A percentile compares a stretch with the other conserved stretches of the same genome.
These are phyloP conservation scores for Drosophila maculinotata DNA, from an alignment of 2,888 invertebrate genomes.

Conservation along the genomic window DNA sequence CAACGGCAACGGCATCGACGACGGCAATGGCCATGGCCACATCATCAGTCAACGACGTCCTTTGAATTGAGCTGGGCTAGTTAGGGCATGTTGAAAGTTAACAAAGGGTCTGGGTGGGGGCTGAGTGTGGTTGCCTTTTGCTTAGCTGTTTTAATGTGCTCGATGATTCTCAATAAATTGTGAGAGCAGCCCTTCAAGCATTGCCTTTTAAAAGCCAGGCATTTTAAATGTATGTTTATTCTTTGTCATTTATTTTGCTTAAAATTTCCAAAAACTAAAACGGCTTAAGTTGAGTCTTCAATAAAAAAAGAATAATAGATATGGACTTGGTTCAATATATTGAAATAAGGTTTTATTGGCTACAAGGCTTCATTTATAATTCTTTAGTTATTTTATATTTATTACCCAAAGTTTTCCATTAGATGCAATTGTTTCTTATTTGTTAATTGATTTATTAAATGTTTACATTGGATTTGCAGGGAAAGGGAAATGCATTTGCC, in stretches of 20 bases:
- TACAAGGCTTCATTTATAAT: too few species aligned
- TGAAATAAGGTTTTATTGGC: too few species aligned
- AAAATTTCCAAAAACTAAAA: too few species aligned
- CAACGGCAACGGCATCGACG: constrained; percentile 46
- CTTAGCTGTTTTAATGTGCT: constrained; percentile 56
- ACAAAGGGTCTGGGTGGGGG: constrained; percentile 9
- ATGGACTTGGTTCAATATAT: too few species aligned
- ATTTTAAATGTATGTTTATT: constrained; percentile 6
- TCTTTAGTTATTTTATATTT: constrained; percentile 1
- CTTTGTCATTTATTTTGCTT: not conserved
- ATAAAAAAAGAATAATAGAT: too few species aligned
- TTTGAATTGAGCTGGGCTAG: constrained; percentile 66
- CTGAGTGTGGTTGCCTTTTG: constrained; percentile 11
- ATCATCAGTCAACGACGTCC: constrained; percentile 73
- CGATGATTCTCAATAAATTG: constrained; percentile 74
- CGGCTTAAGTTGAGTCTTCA: too few species aligned
- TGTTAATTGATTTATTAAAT: constrained; percentile 17
- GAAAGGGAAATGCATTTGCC: constrained; percentile 41
- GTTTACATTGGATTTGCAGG: constrained; percentile 5
- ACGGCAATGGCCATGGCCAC: constrained; percentile 39
- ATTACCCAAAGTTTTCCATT: not conserved
- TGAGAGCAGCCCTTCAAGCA: constrained; percentile 5
- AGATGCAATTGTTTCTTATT: constrained; percentile 8
- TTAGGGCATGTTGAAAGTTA: constrained; percentile 44
- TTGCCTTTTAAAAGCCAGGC: too few species aligned